A percentile compares a stretch with the other conserved stretches of the same genome.
These are phyloP conservation scores for Anguilla megastoma DNA, from an alignment of 2,797 vertebrate genomes.

Conservation along the genomic window DNA sequence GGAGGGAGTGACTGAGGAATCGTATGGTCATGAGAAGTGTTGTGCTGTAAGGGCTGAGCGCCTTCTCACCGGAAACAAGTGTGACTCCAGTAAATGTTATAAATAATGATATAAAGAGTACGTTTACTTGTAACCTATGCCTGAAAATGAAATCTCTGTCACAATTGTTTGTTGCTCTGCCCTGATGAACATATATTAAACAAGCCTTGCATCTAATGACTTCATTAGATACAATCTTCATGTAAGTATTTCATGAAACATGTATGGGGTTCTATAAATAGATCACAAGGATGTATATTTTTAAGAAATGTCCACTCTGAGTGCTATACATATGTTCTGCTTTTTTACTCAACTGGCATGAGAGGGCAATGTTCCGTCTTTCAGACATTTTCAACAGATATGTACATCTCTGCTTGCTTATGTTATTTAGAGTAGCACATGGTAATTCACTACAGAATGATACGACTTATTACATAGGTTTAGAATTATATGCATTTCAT, in stretches of 20 bases:
- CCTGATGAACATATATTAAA: neutral
- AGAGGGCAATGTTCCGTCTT: neutral
- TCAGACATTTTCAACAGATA: slow-evolving; percentile 7
- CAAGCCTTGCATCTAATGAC: slow-evolving; percentile 1
- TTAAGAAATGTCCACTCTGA: slow-evolving; percentile 14
- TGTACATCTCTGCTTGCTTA: slow-evolving; percentile 7
- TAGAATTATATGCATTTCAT: neutral
- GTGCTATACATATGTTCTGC: neutral
- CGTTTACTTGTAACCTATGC: neutral
- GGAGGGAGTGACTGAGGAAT: neutral
- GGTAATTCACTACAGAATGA: neutral
- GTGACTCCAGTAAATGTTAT: neutral
- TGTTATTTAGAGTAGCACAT: slow-evolving; percentile 16
- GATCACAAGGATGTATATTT: neutral
- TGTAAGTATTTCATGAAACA: slow-evolving; percentile 4
- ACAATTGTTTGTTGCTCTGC: neutral
- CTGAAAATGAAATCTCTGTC: neutral
- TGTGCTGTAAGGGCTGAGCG: neutral
- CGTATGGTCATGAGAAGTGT: neutral
- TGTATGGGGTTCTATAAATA: neutral
- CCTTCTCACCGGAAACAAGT: neutral
- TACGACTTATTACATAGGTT: neutral
- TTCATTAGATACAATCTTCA: neutral
- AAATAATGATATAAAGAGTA: neutral
- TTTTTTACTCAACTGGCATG: neutral